phyloP scores from a whole-genome alignment of 2,797 vertebrate species.

The Acestrorhynchus altus region DNA sequence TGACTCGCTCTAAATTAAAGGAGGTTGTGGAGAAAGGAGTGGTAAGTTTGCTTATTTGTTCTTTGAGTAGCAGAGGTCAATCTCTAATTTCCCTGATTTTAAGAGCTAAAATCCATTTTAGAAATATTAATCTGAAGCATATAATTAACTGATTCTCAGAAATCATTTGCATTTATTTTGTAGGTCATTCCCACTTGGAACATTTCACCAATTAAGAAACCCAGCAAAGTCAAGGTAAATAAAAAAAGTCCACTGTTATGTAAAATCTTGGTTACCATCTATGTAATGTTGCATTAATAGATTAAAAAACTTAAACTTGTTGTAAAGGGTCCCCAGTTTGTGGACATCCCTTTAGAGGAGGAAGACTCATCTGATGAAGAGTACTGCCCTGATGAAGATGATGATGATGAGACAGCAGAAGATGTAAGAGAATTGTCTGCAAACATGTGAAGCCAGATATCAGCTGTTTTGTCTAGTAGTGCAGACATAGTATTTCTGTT shows the following conservation, averaged over 20 bases:
- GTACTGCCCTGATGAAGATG: conserved; percentile 86
- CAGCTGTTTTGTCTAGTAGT: background rate
- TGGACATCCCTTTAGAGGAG: conserved; percentile 87
- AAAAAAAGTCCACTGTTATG: background rate
- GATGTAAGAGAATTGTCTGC: conserved; percentile 70
- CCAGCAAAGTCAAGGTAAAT: conserved; percentile 79
- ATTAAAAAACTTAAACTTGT: background rate
- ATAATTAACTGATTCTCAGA: background rate
- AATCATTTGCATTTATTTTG: background rate
- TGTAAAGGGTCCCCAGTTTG: conserved; percentile 86
- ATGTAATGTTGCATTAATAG: background rate
- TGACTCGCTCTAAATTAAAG: conserved; percentile 96
- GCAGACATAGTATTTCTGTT: background rate
- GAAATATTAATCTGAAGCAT: no score
- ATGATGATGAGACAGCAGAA: conserved; percentile 86
- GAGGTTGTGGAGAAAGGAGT: conserved; percentile 96
- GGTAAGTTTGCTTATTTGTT: conserved; percentile 75
- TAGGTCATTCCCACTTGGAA: conserved; percentile 96
- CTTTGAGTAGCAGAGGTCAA: no score
- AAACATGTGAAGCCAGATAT: no score
- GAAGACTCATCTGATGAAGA: conserved; percentile 89
- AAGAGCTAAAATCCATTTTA: no score
- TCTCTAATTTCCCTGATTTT: no score
- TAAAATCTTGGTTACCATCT: background rate
- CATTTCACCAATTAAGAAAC: conserved; percentile 95